Conservation (phyloP, 2,797 vertebrate genomes). For the Artibeus lituratus region DNA sequence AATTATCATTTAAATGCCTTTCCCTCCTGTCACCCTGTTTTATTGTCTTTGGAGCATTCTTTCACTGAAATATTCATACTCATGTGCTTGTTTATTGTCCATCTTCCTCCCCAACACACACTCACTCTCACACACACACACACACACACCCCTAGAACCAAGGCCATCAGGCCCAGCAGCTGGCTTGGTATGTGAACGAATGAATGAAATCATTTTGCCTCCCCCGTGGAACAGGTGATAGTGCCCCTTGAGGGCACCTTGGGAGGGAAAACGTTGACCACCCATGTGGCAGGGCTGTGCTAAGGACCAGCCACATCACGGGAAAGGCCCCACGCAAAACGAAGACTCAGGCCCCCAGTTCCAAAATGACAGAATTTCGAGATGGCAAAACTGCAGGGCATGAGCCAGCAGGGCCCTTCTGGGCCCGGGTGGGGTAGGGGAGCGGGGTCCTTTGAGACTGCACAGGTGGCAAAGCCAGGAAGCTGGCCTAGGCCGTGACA, state of each 20-base stretch:
- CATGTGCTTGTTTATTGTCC: neutral
- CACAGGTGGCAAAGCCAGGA: neutral
- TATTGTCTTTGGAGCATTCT: neutral
- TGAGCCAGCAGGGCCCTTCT: neutral
- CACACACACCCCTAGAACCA: neutral
- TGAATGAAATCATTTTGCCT: neutral
- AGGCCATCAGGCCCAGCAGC: neutral
- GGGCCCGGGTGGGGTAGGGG: rapidly evolving
- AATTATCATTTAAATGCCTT: neutral
- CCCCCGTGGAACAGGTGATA: rapidly evolving
- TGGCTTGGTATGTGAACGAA: neutral
- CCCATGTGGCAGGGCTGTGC: rapidly evolving
- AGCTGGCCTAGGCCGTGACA: rapidly evolving
- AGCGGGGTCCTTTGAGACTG: too few species aligned
- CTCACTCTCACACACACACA: too few species aligned
- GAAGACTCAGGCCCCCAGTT: neutral
- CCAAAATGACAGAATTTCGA: neutral
- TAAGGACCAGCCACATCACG: neutral
- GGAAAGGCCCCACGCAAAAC: neutral
- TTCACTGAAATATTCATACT: neutral
- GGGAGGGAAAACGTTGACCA: neutral
- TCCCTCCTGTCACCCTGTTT: neutral
- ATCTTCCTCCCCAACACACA: neutral
- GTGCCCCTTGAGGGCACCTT: neutral
- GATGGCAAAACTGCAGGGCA: rapidly evolving